A percentile compares a stretch with the other conserved stretches of the same genome.
Conservation (phyloP, 2,888 invertebrate species). For the Gandaritis pyraliata region DNA sequence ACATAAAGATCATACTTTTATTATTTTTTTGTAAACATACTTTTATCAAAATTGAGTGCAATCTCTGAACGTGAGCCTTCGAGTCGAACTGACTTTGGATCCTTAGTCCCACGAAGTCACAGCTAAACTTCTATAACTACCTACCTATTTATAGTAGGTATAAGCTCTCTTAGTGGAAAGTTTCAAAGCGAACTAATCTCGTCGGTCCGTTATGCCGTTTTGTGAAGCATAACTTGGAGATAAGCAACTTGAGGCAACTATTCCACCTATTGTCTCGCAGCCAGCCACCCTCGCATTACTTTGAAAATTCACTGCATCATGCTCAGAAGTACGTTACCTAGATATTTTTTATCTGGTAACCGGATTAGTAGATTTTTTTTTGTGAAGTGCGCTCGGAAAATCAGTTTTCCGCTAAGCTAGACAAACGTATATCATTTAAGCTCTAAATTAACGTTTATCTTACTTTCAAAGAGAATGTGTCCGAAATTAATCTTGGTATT, state of each 20-base stretch:
- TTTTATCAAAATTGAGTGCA: too few relatives aligned
- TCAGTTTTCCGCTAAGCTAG: too few relatives aligned
- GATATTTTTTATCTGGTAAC: not conserved
- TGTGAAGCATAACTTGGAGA: constrained; percentile 24
- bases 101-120: too few relatives aligned
- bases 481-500: too few relatives aligned
- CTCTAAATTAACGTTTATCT: too few relatives aligned
- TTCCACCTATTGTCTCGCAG: constrained; percentile 11
- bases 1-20: too few relatives aligned
- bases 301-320: not conserved
- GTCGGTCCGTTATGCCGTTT: constrained; percentile 10
- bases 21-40: not conserved
- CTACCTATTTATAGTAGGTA: not conserved
- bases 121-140: not conserved
- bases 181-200: constrained; percentile 26
- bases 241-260: constrained; percentile 21
- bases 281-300: constrained; percentile 2
- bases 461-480: too few relatives aligned
- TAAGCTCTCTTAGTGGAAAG: constrained; percentile 14
- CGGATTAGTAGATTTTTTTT: not conserved
- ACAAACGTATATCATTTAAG: too few relatives aligned
- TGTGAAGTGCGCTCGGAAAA: too few relatives aligned
- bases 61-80: too few relatives aligned
- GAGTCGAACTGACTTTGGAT: not conserved
- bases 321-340: not conserved